These are phyloP conservation scores for Drosophila kepulauana DNA, from an alignment of 1,140 invertebrate genomes.

Conservation along the genomic window DNA sequence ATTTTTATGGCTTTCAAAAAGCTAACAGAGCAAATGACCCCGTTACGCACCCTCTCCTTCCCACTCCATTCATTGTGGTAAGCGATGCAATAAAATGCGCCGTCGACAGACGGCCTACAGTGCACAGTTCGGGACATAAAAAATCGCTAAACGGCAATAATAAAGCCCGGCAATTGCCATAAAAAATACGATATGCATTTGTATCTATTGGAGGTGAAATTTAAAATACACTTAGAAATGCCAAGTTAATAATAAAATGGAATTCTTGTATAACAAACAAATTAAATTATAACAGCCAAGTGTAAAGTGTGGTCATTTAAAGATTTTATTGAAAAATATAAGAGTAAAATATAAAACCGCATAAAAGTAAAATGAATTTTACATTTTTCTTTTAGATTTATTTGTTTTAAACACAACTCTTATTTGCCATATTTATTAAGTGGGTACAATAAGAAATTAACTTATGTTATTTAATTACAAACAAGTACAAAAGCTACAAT, in stretches of 20 bases:
- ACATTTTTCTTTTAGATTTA: too few species aligned
- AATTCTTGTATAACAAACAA: too few species aligned
- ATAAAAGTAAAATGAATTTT: too few species aligned
- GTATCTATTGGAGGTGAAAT: slow-evolving; percentile 34
- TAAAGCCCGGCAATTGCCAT: slow-evolving; percentile 68
- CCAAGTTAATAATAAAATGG: background rate
- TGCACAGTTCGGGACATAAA: slow-evolving; percentile 64
- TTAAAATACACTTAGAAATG: slow-evolving; percentile 26
- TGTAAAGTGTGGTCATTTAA: too few species aligned
- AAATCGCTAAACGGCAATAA: slow-evolving; percentile 80
- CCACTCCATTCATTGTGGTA: background rate
- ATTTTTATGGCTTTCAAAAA: slow-evolving; percentile 80
- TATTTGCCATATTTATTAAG: too few species aligned
- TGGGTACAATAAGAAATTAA: too few species aligned
- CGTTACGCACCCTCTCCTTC: slow-evolving; percentile 10
- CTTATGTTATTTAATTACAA: too few species aligned
- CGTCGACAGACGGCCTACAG: slow-evolving; percentile 53
- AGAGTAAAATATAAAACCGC: too few species aligned
- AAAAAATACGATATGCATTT: slow-evolving; percentile 51
- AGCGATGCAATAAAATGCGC: slow-evolving; percentile 74
- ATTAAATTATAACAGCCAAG: too few species aligned
- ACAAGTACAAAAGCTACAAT: too few species aligned
- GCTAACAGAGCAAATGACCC: slow-evolving; percentile 75
- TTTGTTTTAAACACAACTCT: too few species aligned
- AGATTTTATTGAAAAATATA: too few species aligned